Conservation (phyloP, 2,888 invertebrate species). For the Agrilus cyanescens region DNA sequence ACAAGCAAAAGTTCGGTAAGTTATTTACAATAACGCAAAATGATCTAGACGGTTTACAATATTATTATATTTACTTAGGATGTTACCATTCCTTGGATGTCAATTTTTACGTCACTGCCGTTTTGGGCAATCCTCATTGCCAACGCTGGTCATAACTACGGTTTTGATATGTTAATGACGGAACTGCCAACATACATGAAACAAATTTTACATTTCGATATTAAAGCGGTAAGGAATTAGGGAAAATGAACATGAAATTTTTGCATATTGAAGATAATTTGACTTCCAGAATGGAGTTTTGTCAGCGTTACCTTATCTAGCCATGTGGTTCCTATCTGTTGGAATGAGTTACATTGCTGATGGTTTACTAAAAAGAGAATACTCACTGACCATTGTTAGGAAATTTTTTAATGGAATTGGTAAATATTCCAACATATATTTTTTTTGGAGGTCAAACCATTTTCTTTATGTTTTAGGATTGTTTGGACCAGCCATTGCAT, state of each 20-base stretch:
- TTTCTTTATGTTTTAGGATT: conserved; percentile 47
- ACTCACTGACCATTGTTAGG: conserved; percentile 62
- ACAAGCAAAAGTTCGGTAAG: conserved; percentile 61
- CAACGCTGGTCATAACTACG: conserved; percentile 84
- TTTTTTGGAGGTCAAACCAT: not conserved
- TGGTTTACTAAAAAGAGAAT: conserved; percentile 66
- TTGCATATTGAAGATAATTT: conserved; percentile 4
- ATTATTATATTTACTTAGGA: conserved; percentile 43
- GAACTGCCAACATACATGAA: conserved; percentile 84
- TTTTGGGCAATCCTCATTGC: conserved; percentile 84
- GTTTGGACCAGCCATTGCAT: conserved; percentile 69
- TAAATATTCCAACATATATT: conserved; percentile 29
- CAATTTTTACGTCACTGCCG: conserved; percentile 63
- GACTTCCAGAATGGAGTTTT: conserved; percentile 65
- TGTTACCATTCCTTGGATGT: conserved; percentile 74
- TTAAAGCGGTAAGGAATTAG: conserved; percentile 52
- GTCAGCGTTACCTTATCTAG: conserved; percentile 75
- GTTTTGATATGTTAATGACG: conserved; percentile 83
- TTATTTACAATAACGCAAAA: conserved; percentile 14
- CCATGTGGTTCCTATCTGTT: conserved; percentile 87
- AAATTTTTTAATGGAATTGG: conserved; percentile 79
- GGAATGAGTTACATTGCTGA: conserved; percentile 72
- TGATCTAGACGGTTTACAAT: not conserved
- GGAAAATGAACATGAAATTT: not conserved
- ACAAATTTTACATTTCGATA: conserved; percentile 72